Base-by-base conservation (phyloP, 23 tunicate genomes). In the Trididemnum miniatum region DNA sequence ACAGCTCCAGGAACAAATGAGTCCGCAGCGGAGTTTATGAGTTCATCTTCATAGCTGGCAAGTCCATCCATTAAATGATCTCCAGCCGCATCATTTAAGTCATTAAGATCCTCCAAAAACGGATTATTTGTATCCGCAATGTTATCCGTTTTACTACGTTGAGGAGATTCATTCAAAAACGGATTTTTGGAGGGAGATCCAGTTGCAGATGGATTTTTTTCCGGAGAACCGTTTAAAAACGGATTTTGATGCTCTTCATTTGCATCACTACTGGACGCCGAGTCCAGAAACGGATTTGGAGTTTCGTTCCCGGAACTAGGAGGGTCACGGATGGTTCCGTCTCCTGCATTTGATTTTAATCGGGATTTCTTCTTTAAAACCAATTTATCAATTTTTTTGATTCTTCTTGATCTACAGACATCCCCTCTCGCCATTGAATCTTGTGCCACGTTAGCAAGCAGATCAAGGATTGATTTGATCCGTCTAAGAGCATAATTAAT, bases 11-110 rank as follows among this genome's bases (percentile, higher is more conserved):
- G 35, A 27, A 73, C 32, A 80, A 60, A 86, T 2, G 82, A 57
- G 52, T 86, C 84, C 34, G 90, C 90, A n/a, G 90, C 90, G 12
- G 80, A 54, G 34, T 57, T 86, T 15, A 86, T 71, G 27, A 87
- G 59, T 40, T 87, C 86, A 73, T 87, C 92, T 73, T 87, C 92
- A 40, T 81, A 87, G 51, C 86, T 81, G 35, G 92, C 92, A 27
- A 87, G 78, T 15, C 82, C 86, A 7, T 87, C 85, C 92, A 87
- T 73, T 24, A 79, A 27, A 57, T 59, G 69, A 20, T 73, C 81
- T 72, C 57, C 87, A 1, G 22, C 62, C 2, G 31, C 25, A 33
- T 77, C 82, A 77, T 57, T 54, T 20, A 3, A 37, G 22, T 77
- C 82, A 40, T 31, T 74, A 20, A 74, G 60, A 22, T 74, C 60